Conservation (phyloP, 2,113 vertebrate genomes). For the Pandion haliaetus region DNA sequence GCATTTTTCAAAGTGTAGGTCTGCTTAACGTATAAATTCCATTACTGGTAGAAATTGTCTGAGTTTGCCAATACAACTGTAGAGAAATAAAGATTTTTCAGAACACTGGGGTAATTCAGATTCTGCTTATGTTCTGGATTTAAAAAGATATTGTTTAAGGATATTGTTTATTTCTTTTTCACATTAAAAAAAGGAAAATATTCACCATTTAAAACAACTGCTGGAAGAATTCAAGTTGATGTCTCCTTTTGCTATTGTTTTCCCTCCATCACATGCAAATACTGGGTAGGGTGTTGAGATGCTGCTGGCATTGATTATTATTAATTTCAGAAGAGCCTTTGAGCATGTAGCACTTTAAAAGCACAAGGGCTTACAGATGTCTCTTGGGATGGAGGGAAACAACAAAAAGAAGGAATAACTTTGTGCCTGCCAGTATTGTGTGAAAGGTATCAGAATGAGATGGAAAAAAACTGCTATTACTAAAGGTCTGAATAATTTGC, state of each 20-base stretch:
- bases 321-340: conserved; percentile 61
- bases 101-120: conserved; percentile 39
- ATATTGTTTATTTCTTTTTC: conserved; percentile 64
- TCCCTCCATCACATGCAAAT: conserved; percentile 46
- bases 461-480: not conserved
- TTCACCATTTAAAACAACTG: conserved; percentile 60
- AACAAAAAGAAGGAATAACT: conserved; percentile 34
- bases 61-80: not conserved
- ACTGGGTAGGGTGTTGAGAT: conserved; percentile 56
- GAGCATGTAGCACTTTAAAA: conserved; percentile 51
- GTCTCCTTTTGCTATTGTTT: conserved; percentile 66
- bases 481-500: conserved; percentile 36
- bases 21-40: conserved; percentile 14
- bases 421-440: conserved; percentile 50
- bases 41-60: conserved; percentile 27
- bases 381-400: conserved; percentile 21
- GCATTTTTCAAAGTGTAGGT: not conserved
- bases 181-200: conserved; percentile 61
- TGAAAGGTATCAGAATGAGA: conserved; percentile 51
- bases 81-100: conserved; percentile 27
- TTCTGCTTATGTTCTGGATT: conserved; percentile 62
- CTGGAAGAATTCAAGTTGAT: conserved; percentile 53
- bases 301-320: conserved; percentile 63
- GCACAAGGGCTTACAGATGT: conserved; percentile 39
- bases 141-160: conserved; percentile 53